phyloP scores from a whole-genome alignment of 2,888 invertebrate genomes.

The Mermis nigrescens region DNA sequence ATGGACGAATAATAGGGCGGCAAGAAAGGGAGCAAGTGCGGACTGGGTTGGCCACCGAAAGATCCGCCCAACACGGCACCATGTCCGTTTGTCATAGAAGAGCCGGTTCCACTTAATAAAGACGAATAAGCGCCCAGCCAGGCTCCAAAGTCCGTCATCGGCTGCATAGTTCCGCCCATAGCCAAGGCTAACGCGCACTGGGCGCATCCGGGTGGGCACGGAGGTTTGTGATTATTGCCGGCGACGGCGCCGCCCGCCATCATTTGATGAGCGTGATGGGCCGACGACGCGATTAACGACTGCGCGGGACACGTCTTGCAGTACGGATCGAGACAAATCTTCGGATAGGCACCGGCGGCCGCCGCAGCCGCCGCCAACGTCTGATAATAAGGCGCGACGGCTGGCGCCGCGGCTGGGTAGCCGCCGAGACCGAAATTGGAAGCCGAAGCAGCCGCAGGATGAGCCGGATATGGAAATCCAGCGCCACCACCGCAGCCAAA shows the following conservation, averaged over 20 bases:
- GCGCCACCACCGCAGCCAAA: no score
- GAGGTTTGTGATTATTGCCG: background rate
- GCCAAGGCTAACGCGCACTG: background rate
- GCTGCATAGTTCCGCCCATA: background rate
- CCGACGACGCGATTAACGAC: background rate
- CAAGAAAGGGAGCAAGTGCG: no score
- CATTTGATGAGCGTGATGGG: background rate
- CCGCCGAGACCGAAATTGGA: constrained; percentile 18
- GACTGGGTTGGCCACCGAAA: no score
- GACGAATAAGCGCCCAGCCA: no score
- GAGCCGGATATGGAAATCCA: background rate
- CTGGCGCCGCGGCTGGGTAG: background rate
- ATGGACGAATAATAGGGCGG: no score
- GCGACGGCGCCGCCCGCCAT: background rate
- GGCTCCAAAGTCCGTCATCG: background rate
- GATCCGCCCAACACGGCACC: no score
- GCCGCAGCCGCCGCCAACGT: background rate
- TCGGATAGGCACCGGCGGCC: background rate
- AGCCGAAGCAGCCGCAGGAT: background rate
- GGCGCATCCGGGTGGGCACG: background rate
- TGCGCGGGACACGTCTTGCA: constrained; percentile 13
- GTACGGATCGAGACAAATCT: constrained; percentile 10
- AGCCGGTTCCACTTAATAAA: no score
- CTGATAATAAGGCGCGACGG: background rate
- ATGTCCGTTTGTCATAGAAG: no score